phyloP scores from a whole-genome alignment of 2,888 invertebrate species.

The Lobophora halterata region DNA sequence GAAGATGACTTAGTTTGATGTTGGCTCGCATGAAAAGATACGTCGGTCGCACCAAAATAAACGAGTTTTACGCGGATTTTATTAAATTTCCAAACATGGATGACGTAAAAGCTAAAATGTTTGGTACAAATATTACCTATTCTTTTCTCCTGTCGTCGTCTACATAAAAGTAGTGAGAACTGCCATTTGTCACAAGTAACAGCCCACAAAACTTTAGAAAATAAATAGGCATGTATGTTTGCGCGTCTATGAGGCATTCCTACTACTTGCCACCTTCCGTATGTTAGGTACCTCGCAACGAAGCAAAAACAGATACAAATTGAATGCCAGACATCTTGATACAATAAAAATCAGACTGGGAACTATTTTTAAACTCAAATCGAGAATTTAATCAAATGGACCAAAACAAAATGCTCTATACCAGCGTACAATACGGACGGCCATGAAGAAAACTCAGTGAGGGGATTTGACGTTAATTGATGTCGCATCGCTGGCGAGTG shows the following conservation, averaged over 20 bases:
- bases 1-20: conserved; percentile 25
- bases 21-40: conserved; percentile 30
- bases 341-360: conserved; percentile 38
- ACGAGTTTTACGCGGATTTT: conserved; percentile 18
- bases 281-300: conserved; percentile 64
- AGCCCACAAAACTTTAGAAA: conserved; percentile 73
- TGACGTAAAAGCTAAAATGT: conserved; percentile 37
- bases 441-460: conserved; percentile 71
- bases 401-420: conserved; percentile 46
- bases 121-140: no score
- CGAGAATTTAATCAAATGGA: conserved; percentile 21
- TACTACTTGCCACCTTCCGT: conserved; percentile 56
- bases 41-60: conserved; percentile 19
- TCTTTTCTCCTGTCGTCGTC: conserved; percentile 58
- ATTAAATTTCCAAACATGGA: conserved; percentile 21
- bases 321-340: conserved; percentile 54
- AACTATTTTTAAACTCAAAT: conserved; percentile 6
- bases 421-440: conserved; percentile 60
- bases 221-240: conserved; percentile 65
- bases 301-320: conserved; percentile 56
- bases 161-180: conserved; percentile 67
- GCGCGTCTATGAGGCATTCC: conserved; percentile 50
- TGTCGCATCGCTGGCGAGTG: conserved; percentile 73
- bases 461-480: conserved; percentile 76
- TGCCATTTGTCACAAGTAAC: conserved; percentile 67